phyloP scores from a whole-genome alignment of 2,113 vertebrate genomes.

The Dasyurus viverrinus region DNA sequence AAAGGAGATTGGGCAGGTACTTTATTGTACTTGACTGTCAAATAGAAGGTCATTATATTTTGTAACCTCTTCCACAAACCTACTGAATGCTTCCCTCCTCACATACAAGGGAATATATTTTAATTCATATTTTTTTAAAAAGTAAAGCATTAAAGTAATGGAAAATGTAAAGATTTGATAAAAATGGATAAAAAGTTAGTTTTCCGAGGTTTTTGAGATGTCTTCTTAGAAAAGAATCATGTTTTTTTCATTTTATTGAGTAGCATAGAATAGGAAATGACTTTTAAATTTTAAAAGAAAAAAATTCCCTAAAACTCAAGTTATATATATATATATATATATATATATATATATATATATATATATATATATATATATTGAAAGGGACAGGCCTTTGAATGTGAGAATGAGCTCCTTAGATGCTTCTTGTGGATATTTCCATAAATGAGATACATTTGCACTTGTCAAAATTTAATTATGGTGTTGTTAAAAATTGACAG shows the following conservation, averaged over 20 bases:
- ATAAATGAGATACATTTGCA: constrained; percentile 50
- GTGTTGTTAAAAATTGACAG: constrained; percentile 23
- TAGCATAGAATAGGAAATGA: neutral
- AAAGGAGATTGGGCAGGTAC: neutral
- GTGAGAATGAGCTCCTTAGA: constrained; percentile 24
- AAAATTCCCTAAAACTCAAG: neutral
- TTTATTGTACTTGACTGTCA: neutral
- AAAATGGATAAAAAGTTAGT: neutral
- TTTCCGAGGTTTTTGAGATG: neutral
- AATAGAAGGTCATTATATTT: neutral
- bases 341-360: neutral
- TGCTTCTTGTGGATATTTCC: constrained; percentile 20
- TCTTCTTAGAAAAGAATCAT: constrained; percentile 24
- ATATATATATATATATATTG: neutral
- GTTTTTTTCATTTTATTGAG: neutral
- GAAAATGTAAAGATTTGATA: constrained; percentile 12
- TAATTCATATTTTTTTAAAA: neutral
- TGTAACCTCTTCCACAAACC: neutral
- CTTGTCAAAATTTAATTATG: constrained; percentile 41
- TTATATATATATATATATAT: neutral
- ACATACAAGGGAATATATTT: neutral
- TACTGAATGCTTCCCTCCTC: neutral
- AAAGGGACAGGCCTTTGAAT: constrained; percentile 40
- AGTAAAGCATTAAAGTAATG: neutral
- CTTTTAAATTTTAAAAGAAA: neutral